phyloP scores from a whole-genome alignment of 1,140 invertebrate genomes.

The Archivesica marissinica region DNA sequence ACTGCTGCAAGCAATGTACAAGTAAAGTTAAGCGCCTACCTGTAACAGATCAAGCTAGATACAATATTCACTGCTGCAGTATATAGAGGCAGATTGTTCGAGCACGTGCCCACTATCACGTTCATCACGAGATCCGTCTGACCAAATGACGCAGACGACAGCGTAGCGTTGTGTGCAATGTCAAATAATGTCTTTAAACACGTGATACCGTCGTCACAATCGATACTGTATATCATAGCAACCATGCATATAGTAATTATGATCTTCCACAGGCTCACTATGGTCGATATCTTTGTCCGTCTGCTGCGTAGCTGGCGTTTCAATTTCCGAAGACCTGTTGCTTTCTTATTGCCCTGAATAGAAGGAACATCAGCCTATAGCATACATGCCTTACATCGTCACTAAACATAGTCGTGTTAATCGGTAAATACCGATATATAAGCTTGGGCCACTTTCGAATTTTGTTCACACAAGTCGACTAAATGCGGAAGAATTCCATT shows the following conservation, averaged over 20 bases:
- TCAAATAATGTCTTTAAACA: constrained; percentile 54
- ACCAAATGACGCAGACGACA: constrained; percentile 7
- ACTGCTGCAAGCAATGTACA: too few species aligned
- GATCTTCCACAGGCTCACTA: constrained; percentile 79
- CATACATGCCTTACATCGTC: too few species aligned
- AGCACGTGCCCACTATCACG: constrained; percentile 10
- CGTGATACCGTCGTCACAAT: constrained; percentile 24
- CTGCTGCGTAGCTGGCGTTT: constrained; percentile 70
- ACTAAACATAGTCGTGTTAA: too few species aligned
- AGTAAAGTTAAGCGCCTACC: too few species aligned
- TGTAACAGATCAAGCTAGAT: constrained; percentile 40
- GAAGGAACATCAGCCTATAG: too few species aligned
- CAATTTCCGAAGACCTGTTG: constrained; percentile 64
- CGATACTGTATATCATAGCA: constrained; percentile 49
- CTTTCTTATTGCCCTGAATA: constrained; percentile 78
- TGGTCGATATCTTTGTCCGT: constrained; percentile 71
- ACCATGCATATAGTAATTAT: constrained; percentile 59
- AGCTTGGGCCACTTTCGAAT: too few species aligned
- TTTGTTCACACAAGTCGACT: too few species aligned
- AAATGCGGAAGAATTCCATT: too few species aligned
- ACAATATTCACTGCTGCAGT: constrained; percentile 49
- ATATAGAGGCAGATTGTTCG: constrained; percentile 17
- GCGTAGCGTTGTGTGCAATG: constrained; percentile 1
- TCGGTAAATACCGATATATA: too few species aligned
- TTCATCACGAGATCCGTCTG: constrained; percentile 20